Conservation (phyloP, 2,113 vertebrate genomes). For the Melanocharis versteri region DNA sequence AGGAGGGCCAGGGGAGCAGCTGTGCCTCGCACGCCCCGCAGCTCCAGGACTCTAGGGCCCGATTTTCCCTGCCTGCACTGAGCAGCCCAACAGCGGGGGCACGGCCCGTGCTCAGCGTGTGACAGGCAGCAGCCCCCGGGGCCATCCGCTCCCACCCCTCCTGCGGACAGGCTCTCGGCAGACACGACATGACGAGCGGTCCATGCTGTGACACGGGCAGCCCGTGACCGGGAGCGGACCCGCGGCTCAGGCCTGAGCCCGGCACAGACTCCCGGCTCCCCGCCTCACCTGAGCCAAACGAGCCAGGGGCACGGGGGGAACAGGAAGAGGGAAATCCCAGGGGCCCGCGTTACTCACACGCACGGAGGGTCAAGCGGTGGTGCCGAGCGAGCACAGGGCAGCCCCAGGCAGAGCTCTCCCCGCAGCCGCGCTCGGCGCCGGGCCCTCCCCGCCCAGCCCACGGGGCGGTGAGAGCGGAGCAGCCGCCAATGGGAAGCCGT, state of each 20-base stretch:
- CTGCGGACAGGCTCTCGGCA: neutral
- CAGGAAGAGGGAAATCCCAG: neutral
- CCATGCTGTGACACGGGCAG: neutral
- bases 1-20: neutral
- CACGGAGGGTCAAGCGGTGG: accelerated
- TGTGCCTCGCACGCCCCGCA: neutral
- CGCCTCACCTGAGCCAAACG: neutral
- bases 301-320: too few species aligned
- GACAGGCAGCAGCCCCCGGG: neutral
- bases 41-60: accelerated
- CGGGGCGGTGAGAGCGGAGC: neutral
- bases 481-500: neutral
- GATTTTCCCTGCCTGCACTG: neutral
- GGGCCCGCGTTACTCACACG: neutral
- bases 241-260: neutral
- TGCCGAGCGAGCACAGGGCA: accelerated
- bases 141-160: neutral
- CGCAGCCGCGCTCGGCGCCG: neutral
- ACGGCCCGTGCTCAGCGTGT: neutral
- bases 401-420: accelerated
- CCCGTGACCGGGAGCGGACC: neutral
- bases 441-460: neutral
- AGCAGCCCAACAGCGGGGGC: neutral
- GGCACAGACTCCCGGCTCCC: neutral
- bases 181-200: neutral